Base-by-base conservation (phyloP, 2,888 invertebrate genomes). In the Drosophila nr. perissopoda region DNA sequence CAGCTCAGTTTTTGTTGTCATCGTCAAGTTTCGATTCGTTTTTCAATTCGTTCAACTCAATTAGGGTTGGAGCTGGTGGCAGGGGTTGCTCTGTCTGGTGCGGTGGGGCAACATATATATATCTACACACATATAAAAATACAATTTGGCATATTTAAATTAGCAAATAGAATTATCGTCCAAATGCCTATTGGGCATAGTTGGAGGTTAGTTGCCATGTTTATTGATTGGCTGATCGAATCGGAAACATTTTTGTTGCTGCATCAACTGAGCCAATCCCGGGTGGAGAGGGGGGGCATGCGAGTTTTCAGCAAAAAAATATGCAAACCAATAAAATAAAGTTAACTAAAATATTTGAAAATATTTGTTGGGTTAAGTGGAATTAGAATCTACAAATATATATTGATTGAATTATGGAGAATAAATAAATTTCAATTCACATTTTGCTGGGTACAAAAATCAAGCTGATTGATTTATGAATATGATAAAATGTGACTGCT, bases 191-290 rank as follows among this genome's bases (percentile, higher is more conserved):
- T 64, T 73, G 73, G 54, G 69, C 78, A 75, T 78, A 71, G 65
- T 69, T 67, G 78, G 62, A 89, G 87, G 74, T 83, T 83, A 87
- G 89, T 76, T 85, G 82, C 67, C 78, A 82, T 87, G 83, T 87
- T 89, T 89, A 89, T 89, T 89, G 85, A 86, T 86, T 89, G 88
- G 73, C 78, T 87, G 86, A 86, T 85, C 80, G 74, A 89, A 89
- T 73, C 75, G 73, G 67, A 73, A 73, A 74, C 49, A 65, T 57
- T 68, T 80, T 53, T 65, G 53, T 48, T 59, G 25, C 34, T 54
- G 36, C 45, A 29, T 38, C n/a, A 65, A 64, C 42, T 68, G 29
- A 48, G 42, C 59, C 76, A 57, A 45, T 40, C 51, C n/a, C 33
- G 33, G 3, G 33, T 10, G 10, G 31, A 31, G 31, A 31, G 45